A percentile compares a stretch with the other conserved stretches of the same genome.
Conservation (phyloP, 2,113 vertebrate species). For the Siniperca chuatsi region DNA sequence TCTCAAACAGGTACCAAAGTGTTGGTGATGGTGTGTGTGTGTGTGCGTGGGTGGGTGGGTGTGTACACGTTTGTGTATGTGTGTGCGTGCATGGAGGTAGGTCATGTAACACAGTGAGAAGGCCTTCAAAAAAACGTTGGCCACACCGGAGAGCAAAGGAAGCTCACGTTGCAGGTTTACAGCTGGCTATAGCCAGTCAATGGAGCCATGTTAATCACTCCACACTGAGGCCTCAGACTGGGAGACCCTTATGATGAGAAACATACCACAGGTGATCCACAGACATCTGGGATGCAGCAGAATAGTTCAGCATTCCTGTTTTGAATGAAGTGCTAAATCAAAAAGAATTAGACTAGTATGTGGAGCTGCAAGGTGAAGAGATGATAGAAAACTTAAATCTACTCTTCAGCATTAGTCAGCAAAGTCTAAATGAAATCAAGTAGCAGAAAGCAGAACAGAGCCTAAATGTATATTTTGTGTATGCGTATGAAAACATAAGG, state of each 20-base stretch:
- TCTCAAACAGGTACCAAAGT: slow-evolving; percentile 8
- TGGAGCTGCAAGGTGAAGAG: not conserved
- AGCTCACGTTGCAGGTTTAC: slow-evolving; percentile 64
- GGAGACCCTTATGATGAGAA: slow-evolving; percentile 37
- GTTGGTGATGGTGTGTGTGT: not conserved
- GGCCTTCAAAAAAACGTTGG: slow-evolving; percentile 7
- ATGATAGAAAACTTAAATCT: not conserved
- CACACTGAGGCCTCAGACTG: slow-evolving; percentile 16
- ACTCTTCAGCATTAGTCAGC: not conserved
- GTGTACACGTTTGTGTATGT: not conserved
- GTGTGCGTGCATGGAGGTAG: not conserved
- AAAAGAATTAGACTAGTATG: not conserved
- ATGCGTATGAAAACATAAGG: not conserved
- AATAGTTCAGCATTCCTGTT: slow-evolving; percentile 20
- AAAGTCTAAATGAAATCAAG: not conserved
- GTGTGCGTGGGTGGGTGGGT: not conserved
- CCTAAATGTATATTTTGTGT: not conserved
- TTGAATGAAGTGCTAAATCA: not conserved
- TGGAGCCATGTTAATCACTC: slow-evolving; percentile 44
- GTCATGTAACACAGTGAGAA: slow-evolving; percentile 44
- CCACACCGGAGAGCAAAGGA: slow-evolving; percentile 24
- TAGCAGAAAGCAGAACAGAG: not conserved
- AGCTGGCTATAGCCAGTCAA: slow-evolving; percentile 17
- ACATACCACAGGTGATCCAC: slow-evolving; percentile 35
- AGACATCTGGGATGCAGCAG: slow-evolving; percentile 13